Evolutionary conservation across 2,888 invertebrate genomes (phyloP), one percentile per base, ranked within the genome.

Genomic region (Cosmia pyralina): DNA sequence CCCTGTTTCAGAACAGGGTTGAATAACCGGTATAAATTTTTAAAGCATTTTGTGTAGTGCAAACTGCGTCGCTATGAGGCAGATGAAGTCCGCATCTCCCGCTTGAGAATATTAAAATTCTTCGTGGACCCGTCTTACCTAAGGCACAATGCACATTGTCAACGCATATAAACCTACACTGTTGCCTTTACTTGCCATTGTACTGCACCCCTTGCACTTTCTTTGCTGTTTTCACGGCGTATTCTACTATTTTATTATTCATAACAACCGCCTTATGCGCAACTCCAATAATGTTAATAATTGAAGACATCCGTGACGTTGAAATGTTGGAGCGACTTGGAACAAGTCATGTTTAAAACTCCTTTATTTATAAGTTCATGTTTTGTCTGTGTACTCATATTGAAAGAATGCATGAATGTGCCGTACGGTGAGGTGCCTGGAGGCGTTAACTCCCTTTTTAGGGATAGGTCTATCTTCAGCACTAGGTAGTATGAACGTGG

Each of bases 151-250:
- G 93, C 93, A 93, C 92, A 94, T 93, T 95, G 95, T 95, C 94
- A 94, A 93, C 93, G 93, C 91, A 90, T 91, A 92, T 94, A 94
- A 95, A 94, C 91, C 92, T 93, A 95, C 94, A 95, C 83, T 94
- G 95, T 95, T 94, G 94, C 95, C 88, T 95, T 95, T 93, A 95
- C 93, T 94, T 89, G 90, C 94, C 89, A 95, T 96, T 96, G 96
- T 96, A 90, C 88, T 90, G 92, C 94, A 90, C 87, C 93, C 94
- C 91, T 91, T 92, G 92, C 92, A 90, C 91, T 93, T 94, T 92
- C 94, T 94, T 94, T 91, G 90, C 92, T 91, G 91, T 94, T 93
- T 94, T 92, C 93, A 93, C 92, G 90, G 93, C 89, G 91, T 93
- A 92, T 95, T 93, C 93, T 90, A 89, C 89, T 88, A 88, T 93